Evolutionary conservation across 2,113 vertebrate species (phyloP).

Genomic region (Cranoglanis bouderius): DNA sequence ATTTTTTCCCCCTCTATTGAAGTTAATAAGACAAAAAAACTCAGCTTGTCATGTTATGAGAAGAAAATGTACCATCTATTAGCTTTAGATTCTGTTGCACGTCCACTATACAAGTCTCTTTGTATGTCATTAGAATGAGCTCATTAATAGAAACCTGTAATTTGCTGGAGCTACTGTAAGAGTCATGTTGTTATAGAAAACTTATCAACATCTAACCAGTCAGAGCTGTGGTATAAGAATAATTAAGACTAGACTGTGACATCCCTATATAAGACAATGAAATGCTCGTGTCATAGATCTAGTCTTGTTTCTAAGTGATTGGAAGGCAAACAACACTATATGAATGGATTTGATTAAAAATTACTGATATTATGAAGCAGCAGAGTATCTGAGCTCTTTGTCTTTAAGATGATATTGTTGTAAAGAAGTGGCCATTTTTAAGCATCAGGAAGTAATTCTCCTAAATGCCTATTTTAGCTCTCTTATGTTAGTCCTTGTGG

Average conservation of each 20-base stretch:
- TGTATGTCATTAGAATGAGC: background rate
- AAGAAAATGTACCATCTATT: background rate
- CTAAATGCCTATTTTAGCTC: background rate
- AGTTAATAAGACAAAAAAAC: background rate
- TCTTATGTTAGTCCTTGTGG: background rate
- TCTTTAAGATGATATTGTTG: background rate
- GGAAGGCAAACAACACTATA: background rate
- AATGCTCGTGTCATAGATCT: background rate
- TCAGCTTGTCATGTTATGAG: background rate
- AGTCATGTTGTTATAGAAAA: background rate
- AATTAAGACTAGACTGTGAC: background rate
- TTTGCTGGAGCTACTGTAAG: background rate
- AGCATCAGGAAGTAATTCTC: background rate
- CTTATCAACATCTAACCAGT: background rate
- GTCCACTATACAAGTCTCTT: background rate
- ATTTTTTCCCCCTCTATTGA: no score
- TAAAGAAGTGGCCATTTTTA: background rate
- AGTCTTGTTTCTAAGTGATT: background rate
- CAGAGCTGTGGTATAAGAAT: background rate
- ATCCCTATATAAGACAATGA: background rate
- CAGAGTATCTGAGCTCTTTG: background rate
- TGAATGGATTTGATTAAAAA: background rate
- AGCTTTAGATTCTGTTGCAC: background rate
- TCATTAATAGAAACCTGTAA: background rate
- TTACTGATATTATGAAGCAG: background rate